Conservation (phyloP, 1,140 invertebrate species). For the Arion vulgaris region DNA sequence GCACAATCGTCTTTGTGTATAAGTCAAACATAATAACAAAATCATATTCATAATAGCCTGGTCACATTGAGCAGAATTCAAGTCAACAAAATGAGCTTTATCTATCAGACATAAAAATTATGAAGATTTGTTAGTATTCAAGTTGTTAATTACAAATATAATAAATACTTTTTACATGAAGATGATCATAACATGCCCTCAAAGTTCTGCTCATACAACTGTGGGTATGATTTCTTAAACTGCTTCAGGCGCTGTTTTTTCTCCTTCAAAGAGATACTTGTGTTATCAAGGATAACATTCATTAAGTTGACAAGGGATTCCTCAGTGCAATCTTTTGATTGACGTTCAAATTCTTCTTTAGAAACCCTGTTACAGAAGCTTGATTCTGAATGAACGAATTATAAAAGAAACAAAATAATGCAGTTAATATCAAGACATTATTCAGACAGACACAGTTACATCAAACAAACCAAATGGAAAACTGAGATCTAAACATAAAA, state of each 20-base stretch:
- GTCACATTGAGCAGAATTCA: too few species aligned
- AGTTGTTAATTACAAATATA: background rate
- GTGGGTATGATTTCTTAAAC: conserved; percentile 67
- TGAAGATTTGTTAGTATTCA: background rate
- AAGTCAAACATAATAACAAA: too few species aligned
- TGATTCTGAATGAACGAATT: conserved; percentile 44
- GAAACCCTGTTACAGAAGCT: conserved; percentile 62
- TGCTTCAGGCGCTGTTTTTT: conserved; percentile 72
- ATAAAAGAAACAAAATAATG: background rate
- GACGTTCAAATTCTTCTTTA: conserved; percentile 67
- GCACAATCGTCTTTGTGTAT: too few species aligned
- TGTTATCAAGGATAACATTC: conserved; percentile 71
- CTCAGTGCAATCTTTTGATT: conserved; percentile 67
- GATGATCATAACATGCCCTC: conserved; percentile 50
- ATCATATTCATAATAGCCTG: too few species aligned
- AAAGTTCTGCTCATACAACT: conserved; percentile 64
- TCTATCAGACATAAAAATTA: too few species aligned
- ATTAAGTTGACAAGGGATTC: conserved; percentile 68
- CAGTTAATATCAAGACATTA: background rate
- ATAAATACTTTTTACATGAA: background rate
- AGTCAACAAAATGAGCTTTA: too few species aligned
- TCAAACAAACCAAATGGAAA: too few species aligned
- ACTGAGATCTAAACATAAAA: too few species aligned
- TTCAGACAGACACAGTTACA: too few species aligned
- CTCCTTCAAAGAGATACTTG: conserved; percentile 70